Base-by-base conservation (phyloP, 2,797 vertebrate species). In the Rhinatrema bivittatum region DNA sequence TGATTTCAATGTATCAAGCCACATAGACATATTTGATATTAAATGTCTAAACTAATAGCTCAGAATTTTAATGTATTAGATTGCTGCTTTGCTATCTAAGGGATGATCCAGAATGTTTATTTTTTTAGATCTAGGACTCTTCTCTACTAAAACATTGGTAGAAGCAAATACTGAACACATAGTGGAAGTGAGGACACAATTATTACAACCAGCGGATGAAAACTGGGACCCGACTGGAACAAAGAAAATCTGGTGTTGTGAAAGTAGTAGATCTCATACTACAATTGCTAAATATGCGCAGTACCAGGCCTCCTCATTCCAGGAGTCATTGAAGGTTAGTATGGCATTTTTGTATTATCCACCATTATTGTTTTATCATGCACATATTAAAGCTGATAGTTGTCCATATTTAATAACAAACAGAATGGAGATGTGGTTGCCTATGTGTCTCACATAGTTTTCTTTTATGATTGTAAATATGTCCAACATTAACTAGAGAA, bases 211-310 rank as follows among this genome's bases (percentile, higher is more conserved):
- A 66, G 89, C 89, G 7, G 94, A 98, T 42, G 95, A 98, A 76
- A 98, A 98, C 82, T 98, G 95, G 95, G 95, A 98, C 70, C 76
- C 86, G 53, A 89, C 83, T 51, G 93, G 93, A 84, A 89, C 77
- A 51, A 89, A 85, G 70, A 98, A 95, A 80, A 93, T 91, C 73
- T 98, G 95, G 95, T 91, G 90, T 68, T 98, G 93, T 53, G 94
- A 98, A 80, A 98, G 94, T 82, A 94, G 91, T 69, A 87, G 88
- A 65, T 98, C 94, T 29, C 92, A 93, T 64, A 95, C 94, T 57
- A 97, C 94, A 65, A 91, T 98, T 82, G 84, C 91, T 72, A 97
- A 94, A 74, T 98, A 97, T 50, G 94, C 95, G 61, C 95, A 98
- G 68, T 98, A 98, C 74, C 95, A 98, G 79, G 95, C 95, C 17